Evolutionary conservation across 2,113 vertebrate genomes (phyloP).

Genomic region (Phasianus colchicus): DNA sequence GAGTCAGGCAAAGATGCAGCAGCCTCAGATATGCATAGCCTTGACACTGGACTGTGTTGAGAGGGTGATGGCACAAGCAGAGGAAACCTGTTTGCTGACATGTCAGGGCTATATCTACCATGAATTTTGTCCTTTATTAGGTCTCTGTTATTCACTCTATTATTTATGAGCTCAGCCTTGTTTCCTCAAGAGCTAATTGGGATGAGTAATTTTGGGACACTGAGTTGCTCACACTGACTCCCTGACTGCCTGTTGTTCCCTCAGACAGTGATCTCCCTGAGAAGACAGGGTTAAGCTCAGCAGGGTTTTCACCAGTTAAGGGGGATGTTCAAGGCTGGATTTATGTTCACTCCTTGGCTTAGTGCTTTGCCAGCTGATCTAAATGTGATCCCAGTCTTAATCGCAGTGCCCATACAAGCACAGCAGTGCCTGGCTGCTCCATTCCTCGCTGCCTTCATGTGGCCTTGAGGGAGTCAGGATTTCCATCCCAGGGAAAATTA

Average conservation of each 20-base stretch:
- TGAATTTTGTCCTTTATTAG: not conserved
- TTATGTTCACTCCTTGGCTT: not conserved
- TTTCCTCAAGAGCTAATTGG: not conserved
- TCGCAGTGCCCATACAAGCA: not conserved
- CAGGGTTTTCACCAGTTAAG: not conserved
- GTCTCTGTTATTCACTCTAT: not conserved
- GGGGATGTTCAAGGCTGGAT: not conserved
- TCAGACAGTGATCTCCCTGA: not conserved
- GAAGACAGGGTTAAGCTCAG: not conserved
- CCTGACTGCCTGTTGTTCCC: not conserved
- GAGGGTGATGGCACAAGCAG: not conserved
- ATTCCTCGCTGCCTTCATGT: not conserved
- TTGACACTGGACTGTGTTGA: not conserved
- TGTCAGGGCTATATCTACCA: rapidly evolving
- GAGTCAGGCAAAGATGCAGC: not conserved
- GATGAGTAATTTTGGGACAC: not conserved
- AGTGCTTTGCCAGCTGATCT: not conserved
- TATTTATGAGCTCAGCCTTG: not conserved
- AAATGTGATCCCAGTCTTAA: not conserved
- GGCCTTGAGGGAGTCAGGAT: not conserved
- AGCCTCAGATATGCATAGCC: not conserved
- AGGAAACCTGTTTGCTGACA: rapidly evolving
- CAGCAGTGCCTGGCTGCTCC: not conserved
- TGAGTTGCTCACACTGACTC: not conserved
- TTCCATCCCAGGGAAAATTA: slow-evolving; percentile 4